A percentile compares a stretch with the other conserved stretches of the same genome.
These are phyloP conservation scores for Acinonyx jubatus DNA, from an alignment of 2,113 vertebrate genomes.

Conservation along the genomic window DNA sequence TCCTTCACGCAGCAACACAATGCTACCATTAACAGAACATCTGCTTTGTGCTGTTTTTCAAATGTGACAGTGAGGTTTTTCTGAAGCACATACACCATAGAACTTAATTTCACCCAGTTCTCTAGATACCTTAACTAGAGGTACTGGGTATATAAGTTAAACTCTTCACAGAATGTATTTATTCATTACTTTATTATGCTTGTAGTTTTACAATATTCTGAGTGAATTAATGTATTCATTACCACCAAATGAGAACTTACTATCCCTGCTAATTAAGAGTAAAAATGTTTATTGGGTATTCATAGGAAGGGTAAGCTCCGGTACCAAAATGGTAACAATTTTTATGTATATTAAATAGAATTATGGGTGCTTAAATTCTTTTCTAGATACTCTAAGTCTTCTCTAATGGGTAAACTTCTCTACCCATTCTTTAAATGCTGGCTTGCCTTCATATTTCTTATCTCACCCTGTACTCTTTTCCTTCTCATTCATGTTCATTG, in stretches of 20 bases:
- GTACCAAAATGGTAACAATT: not conserved
- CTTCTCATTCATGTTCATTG: not conserved
- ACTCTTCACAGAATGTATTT: not conserved
- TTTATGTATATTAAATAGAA: not conserved
- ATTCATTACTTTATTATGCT: not conserved
- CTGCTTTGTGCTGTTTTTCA: conserved; percentile 16
- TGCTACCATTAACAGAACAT: not conserved
- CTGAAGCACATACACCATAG: not conserved
- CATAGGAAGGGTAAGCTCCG: not conserved
- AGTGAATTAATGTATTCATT: not conserved
- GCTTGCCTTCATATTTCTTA: not conserved
- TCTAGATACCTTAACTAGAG: not conserved
- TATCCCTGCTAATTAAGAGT: not conserved
- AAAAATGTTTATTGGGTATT: not conserved
- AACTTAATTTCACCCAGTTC: not conserved
- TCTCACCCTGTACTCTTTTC: not conserved
- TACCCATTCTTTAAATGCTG: not conserved
- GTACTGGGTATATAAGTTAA: not conserved
- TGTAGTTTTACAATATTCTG: conserved; percentile 5
- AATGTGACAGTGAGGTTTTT: not conserved
- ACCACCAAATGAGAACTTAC: not conserved
- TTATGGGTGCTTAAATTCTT: not conserved
- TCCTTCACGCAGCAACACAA: not conserved
- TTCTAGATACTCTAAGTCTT: not conserved
- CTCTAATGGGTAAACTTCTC: not conserved